phyloP scores from a whole-genome alignment of 2,888 invertebrate genomes.

The Limnephilus auricula region DNA sequence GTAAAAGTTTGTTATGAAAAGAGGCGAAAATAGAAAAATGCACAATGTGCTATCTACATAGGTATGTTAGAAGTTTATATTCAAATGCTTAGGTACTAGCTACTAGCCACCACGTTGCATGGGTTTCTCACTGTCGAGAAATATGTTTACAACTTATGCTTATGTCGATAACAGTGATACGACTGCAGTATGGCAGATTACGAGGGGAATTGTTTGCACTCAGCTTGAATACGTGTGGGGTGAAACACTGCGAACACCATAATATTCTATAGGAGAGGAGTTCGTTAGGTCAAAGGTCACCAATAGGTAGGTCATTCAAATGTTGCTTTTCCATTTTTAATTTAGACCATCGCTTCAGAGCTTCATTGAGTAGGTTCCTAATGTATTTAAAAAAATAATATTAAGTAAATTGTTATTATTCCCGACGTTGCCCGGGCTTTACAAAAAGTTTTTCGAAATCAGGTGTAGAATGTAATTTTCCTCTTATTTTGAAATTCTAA shows the following conservation, averaged over 20 bases:
- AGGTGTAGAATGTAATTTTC: no score
- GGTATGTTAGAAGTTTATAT: neutral
- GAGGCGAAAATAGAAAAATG: no score
- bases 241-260: neutral
- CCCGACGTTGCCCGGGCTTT: no score
- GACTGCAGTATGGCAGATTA: neutral
- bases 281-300: neutral
- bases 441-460: no score
- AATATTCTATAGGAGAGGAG: neutral
- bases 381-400: no score
- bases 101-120: neutral
- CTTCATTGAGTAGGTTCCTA: no score
- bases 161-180: neutral
- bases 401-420: no score
- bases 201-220: neutral
- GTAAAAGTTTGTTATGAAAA: no score
- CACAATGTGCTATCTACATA: neutral
- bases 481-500: no score
- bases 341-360: no score
- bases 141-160: neutral
- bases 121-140: neutral
- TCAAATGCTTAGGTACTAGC: neutral
- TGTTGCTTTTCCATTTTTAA: no score
- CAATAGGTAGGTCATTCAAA: neutral
- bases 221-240: neutral